Evolutionary conservation across 2,113 vertebrate species (phyloP).

Genomic region (Urocolius indicus): DNA sequence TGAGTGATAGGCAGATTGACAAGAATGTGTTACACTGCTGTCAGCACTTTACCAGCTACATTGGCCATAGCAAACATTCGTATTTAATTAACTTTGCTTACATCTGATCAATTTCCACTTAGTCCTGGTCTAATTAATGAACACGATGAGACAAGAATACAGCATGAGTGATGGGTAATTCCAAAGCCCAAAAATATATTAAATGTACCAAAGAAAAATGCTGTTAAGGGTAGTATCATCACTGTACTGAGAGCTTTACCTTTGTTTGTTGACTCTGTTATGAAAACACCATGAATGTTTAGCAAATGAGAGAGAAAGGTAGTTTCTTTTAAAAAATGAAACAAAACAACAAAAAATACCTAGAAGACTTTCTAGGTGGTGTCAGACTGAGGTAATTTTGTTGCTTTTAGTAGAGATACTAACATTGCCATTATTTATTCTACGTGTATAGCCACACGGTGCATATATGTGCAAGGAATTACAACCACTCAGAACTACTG

Average conservation of each 20-base stretch:
- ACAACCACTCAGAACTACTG: background rate
- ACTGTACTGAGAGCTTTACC: background rate
- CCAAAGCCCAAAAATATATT: background rate
- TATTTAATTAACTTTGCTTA: background rate
- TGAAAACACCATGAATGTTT: background rate
- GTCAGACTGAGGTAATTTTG: background rate
- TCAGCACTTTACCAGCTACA: background rate
- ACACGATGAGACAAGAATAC: background rate
- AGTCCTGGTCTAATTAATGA: background rate
- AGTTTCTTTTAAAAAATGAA: background rate
- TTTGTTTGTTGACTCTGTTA: background rate
- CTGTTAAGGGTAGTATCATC: background rate
- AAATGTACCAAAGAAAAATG: background rate
- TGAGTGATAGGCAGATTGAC: slow-evolving; percentile 11
- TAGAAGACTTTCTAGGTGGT: background rate
- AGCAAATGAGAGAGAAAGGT: background rate
- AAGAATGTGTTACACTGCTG: background rate
- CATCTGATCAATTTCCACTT: background rate
- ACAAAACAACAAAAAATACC: background rate
- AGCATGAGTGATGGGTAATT: background rate
- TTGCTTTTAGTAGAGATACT: background rate
- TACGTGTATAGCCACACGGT: background rate
- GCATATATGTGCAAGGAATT: background rate
- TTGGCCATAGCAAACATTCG: background rate
- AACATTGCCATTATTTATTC: background rate